Percentiles rank a stretch among this genome's conserved stretches.
Conservation (phyloP, 2,797 vertebrate species). For the Spinibarbus caldwelli region DNA sequence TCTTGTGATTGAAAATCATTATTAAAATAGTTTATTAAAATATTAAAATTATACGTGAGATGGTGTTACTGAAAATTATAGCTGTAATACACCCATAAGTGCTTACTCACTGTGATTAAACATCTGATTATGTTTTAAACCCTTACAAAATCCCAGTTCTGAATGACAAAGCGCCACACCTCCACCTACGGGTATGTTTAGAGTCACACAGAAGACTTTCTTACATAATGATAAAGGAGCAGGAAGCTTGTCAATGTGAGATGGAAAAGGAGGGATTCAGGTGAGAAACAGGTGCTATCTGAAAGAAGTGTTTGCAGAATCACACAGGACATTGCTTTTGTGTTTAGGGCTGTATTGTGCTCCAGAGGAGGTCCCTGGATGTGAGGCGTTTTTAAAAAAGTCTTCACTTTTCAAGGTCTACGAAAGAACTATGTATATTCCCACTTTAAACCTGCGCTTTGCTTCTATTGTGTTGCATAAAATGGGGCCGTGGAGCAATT, state of each 20-base stretch:
- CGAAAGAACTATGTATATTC: conserved; percentile 51
- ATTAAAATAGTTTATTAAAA: neutral
- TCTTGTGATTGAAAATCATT: neutral
- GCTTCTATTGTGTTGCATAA: conserved; percentile 49
- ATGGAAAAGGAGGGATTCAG: conserved; percentile 14
- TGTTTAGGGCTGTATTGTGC: conserved; percentile 49
- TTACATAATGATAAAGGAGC: neutral
- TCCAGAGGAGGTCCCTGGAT: conserved; percentile 38
- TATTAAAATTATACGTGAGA: too few species aligned
- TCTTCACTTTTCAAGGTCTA: conserved; percentile 48
- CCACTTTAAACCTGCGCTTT: conserved; percentile 16
- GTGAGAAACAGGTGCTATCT: conserved; percentile 27
- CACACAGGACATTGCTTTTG: conserved; percentile 52
- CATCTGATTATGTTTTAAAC: neutral
- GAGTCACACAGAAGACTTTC: conserved; percentile 13
- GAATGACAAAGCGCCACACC: neutral
- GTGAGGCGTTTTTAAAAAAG: conserved; percentile 15
- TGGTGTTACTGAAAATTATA: neutral
- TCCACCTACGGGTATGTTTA: neutral
- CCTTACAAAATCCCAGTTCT: neutral
- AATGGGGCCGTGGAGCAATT: conserved; percentile 49
- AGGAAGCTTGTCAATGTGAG: conserved; percentile 3
- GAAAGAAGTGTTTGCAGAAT: conserved; percentile 39
- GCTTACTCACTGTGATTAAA: neutral
- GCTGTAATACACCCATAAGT: neutral